These are phyloP conservation scores for Hirtodrosophila cameraria DNA, from an alignment of 2,888 invertebrate genomes.

Conservation along the genomic window DNA sequence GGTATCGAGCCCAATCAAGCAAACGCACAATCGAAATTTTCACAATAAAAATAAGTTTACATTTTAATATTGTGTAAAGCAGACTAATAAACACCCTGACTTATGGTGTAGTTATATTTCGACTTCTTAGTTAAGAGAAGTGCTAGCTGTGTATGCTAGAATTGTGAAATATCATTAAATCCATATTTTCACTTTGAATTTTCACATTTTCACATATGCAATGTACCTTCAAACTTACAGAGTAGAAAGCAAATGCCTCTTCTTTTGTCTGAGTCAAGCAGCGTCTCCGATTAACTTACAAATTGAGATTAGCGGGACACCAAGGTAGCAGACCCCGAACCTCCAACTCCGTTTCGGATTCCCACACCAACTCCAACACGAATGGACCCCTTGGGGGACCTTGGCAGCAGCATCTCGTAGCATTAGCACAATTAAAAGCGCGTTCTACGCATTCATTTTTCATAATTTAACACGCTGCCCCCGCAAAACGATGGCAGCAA, in stretches of 20 bases:
- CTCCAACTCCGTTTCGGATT: conserved; percentile 6
- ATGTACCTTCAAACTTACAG: not conserved
- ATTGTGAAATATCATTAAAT: no score
- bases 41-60: conserved; percentile 49
- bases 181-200: no score
- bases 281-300: conserved; percentile 81
- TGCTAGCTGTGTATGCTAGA: no score
- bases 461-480: conserved; percentile 79
- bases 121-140: no score
- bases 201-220: conserved; percentile 2
- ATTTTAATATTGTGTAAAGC: not conserved
- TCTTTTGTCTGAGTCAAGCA: conserved; percentile 59
- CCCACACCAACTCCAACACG: conserved; percentile 3
- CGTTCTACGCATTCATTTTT: conserved; percentile 79
- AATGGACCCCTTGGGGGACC: conserved; percentile 49
- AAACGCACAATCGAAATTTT: conserved; percentile 71
- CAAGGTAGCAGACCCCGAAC: conserved; percentile 50
- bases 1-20: conserved; percentile 64
- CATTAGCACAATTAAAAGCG: conserved; percentile 80
- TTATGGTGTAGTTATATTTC: no score
- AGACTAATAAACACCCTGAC: conserved; percentile 8
- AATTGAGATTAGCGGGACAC: conserved; percentile 83
- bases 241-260: conserved; percentile 31
- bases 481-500: conserved; percentile 61
- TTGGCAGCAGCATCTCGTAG: conserved; percentile 40